These are phyloP conservation scores for Metopolophium dirhodum DNA, from an alignment of 1,140 invertebrate genomes.

Conservation along the genomic window DNA sequence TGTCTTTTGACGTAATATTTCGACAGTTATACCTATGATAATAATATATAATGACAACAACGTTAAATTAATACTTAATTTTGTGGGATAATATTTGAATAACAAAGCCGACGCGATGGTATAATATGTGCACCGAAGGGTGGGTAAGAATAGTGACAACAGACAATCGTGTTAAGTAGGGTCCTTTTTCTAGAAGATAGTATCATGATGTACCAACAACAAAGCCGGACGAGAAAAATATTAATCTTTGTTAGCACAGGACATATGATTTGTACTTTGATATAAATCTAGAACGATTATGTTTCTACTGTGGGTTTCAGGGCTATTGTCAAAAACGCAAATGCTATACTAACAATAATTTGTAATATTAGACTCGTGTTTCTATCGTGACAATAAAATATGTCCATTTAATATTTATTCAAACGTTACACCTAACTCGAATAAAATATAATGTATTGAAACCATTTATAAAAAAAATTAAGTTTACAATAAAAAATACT, in stretches of 20 bases:
- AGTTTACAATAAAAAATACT: background rate
- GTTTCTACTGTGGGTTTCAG: background rate
- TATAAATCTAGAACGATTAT: conserved; percentile 41
- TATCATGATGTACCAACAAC: conserved; percentile 17
- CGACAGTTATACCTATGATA: conserved; percentile 40
- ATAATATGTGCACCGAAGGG: background rate
- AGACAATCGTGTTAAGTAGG: conserved; percentile 52
- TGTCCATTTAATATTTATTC: background rate
- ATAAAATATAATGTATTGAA: background rate
- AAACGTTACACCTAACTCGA: background rate
- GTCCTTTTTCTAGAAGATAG: background rate
- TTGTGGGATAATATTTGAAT: conserved; percentile 49
- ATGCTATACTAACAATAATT: background rate
- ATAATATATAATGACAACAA: conserved; percentile 32
- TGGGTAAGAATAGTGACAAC: conserved; percentile 39
- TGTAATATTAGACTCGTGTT: background rate
- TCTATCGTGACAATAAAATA: background rate
- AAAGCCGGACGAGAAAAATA: conserved; percentile 46
- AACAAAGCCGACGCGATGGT: conserved; percentile 41
- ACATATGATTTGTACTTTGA: conserved; percentile 39
- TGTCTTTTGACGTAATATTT: conserved; percentile 53
- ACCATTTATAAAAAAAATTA: background rate
- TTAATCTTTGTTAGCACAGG: conserved; percentile 49
- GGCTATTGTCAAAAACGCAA: conserved; percentile 24
- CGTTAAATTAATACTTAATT: conserved; percentile 57